Evolutionary conservation across 2,113 vertebrate species (phyloP).

Genomic region (Ictalurus punctatus): DNA sequence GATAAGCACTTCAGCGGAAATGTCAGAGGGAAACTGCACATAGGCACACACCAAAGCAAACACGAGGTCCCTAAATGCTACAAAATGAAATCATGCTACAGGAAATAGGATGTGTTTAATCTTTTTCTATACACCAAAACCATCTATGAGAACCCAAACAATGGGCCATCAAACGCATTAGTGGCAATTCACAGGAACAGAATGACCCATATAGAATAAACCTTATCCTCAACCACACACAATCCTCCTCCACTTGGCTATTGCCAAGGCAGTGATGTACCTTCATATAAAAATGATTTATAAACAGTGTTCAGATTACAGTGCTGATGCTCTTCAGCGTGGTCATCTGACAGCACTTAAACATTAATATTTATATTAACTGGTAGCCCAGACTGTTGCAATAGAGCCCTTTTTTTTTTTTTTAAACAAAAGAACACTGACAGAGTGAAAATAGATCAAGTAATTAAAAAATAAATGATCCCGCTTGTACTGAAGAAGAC

Average conservation of each 20-base stretch:
- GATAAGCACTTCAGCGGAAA: not conserved
- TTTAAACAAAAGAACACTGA: no score
- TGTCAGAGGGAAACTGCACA: not conserved
- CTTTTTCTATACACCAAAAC: not conserved
- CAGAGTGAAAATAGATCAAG: no score
- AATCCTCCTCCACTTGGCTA: not conserved
- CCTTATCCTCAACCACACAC: not conserved
- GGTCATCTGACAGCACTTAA: not conserved
- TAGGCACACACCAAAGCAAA: not conserved
- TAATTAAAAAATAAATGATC: no score
- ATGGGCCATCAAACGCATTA: not conserved
- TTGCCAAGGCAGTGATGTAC: no score
- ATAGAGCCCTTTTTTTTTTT: no score
- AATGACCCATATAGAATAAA: not conserved
- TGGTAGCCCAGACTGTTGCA: no score
- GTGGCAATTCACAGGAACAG: not conserved
- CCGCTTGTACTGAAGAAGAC: no score
- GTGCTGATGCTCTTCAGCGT: not conserved
- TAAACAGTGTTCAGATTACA: not conserved
- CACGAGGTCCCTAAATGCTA: not conserved
- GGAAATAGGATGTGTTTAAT: not conserved
- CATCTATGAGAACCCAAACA: not conserved
- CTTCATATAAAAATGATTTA: not conserved
- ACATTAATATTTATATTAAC: not conserved
- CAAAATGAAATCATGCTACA: not conserved